Percentiles rank a stretch among this genome's conserved stretches.
Conservation (phyloP, 2,113 vertebrate genomes). For the Chiloscyllium plagiosum region DNA sequence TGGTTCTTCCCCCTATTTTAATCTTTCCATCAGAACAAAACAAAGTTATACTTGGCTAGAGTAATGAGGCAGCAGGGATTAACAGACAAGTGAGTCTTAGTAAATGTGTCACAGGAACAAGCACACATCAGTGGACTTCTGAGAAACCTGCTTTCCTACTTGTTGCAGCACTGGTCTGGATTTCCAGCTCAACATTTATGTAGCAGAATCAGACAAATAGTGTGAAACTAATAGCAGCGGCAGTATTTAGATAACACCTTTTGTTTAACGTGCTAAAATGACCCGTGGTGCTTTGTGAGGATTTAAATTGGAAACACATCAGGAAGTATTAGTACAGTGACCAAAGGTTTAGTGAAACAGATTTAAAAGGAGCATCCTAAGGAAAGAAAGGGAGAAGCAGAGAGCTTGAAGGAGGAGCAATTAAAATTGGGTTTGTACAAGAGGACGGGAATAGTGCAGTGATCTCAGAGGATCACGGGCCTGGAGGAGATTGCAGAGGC, state of each 20-base stretch:
- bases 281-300: neutral
- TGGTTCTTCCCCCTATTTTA: neutral
- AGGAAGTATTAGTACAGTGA: neutral
- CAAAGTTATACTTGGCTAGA: neutral
- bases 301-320: neutral
- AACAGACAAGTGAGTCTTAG: neutral
- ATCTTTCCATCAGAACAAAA: neutral
- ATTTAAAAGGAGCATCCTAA: neutral
- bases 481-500: neutral
- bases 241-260: neutral
- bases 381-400: no score
- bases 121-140: neutral
- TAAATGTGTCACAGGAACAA: neutral
- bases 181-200: neutral
- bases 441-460: no score
- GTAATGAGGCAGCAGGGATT: neutral
- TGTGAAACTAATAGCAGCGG: neutral
- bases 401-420: no score
- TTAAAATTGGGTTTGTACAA: no score
- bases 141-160: neutral
- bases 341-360: neutral
- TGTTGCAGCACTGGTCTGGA: neutral
- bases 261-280: neutral
- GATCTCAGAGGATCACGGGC: neutral
- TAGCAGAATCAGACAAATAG: neutral